Evolutionary conservation across 2,113 vertebrate genomes (phyloP).

Genomic region (Dipodomys spectabilis): DNA sequence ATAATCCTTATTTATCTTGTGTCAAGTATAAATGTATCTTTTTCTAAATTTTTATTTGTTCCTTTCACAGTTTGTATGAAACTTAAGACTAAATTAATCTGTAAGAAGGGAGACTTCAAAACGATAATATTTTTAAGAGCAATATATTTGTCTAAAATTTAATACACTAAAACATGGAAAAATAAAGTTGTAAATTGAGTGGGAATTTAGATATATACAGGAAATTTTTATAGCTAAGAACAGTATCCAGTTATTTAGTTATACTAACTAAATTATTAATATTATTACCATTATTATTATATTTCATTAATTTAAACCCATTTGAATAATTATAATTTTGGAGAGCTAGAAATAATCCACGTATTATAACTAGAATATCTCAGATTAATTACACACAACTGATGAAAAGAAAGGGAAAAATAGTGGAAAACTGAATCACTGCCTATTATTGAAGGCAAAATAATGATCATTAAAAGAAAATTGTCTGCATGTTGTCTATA

Average conservation of each 20-base stretch:
- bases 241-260: slow-evolving; percentile 1
- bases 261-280: slow-evolving; percentile 27
- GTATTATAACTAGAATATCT: slow-evolving; percentile 51
- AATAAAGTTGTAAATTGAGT: background rate
- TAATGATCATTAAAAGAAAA: slow-evolving; percentile 45
- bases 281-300: background rate
- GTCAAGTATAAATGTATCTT: background rate
- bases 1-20: background rate
- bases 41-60: background rate
- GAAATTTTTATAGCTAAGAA: background rate
- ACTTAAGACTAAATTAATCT: background rate
- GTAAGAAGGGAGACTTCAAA: background rate
- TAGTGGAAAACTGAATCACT: background rate
- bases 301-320: slow-evolving; percentile 63
- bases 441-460: slow-evolving; percentile 50
- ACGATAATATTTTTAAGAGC: background rate
- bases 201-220: background rate
- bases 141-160: slow-evolving; percentile 10
- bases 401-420: slow-evolving; percentile 6
- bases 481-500: slow-evolving; percentile 38
- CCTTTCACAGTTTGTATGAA: no score
- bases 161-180: background rate
- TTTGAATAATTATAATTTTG: slow-evolving; percentile 14
- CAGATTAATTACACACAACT: slow-evolving; percentile 15
- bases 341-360: slow-evolving; percentile 32